Percentiles rank a stretch among this genome's conserved stretches.
Conservation (phyloP, 2,113 vertebrate genomes). For the Crotalus tigris region DNA sequence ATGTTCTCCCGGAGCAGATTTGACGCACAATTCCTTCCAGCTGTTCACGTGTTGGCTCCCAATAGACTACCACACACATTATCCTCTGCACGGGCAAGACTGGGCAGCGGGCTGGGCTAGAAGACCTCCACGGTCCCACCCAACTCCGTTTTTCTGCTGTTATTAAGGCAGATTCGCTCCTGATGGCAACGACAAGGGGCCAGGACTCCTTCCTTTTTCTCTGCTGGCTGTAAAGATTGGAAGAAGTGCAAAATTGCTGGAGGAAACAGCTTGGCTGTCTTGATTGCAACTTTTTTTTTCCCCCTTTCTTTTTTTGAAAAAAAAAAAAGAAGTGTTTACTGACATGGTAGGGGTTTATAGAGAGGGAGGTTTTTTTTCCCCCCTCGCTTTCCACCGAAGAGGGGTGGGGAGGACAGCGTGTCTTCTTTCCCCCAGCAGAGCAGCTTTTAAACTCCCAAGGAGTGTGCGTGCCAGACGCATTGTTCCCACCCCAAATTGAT, state of each 20-base stretch:
- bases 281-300: too few species aligned
- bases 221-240: background rate
- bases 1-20: too few species aligned
- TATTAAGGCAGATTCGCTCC: background rate
- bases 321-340: background rate
- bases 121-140: too few species aligned
- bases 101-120: too few species aligned
- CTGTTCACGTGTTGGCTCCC: background rate
- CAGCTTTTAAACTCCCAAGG: conserved; percentile 20
- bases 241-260: background rate
- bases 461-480: conserved; percentile 46
- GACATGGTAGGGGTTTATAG: background rate
- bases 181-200: background rate
- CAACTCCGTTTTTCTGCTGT: too few species aligned
- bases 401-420: background rate
- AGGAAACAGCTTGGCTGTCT: background rate
- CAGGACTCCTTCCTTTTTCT: too few species aligned
- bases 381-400: background rate
- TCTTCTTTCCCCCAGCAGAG: background rate
- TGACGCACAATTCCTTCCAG: background rate
- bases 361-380: background rate
- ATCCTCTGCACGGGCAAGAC: background rate
- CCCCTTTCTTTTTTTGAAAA: background rate
- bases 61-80: background rate
- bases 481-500: conserved; percentile 48